Evolutionary conservation across 1,140 invertebrate species (phyloP).

Genomic region (Drosophila sp.): DNA sequence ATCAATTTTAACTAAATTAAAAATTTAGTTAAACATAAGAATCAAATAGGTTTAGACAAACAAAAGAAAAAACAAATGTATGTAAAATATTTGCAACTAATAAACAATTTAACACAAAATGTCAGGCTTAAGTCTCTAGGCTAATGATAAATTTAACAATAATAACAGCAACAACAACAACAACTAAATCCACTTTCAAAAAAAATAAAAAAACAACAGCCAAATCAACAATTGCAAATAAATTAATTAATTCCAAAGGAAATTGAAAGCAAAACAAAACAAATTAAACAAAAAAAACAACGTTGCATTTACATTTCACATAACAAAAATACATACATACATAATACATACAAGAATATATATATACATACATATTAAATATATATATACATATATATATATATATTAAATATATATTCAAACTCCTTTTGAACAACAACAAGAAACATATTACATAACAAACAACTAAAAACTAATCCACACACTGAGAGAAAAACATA

Average conservation of each 20-base stretch:
- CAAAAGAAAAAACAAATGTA: slow-evolving; percentile 45
- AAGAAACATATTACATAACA: slow-evolving; percentile 56
- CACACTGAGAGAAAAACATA: slow-evolving; percentile 33
- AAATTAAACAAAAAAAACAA: slow-evolving; percentile 33
- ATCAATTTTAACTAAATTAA: slow-evolving; percentile 73
- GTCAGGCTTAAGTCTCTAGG: background rate
- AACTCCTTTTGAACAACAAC: slow-evolving; percentile 57
- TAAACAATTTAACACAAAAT: slow-evolving; percentile 9
- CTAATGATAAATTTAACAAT: slow-evolving; percentile 67
- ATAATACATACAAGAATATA: slow-evolving; percentile 44
- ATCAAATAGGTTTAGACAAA: slow-evolving; percentile 46
- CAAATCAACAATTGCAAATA: slow-evolving; percentile 48
- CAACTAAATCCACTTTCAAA: slow-evolving; percentile 32
- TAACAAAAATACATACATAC: slow-evolving; percentile 57
- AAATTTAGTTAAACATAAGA: slow-evolving; percentile 70
- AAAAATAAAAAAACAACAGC: slow-evolving; percentile 32
- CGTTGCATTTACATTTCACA: slow-evolving; percentile 76
- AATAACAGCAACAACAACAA: slow-evolving; percentile 34
- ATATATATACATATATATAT: slow-evolving; percentile 43
- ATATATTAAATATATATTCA: slow-evolving; percentile 61
- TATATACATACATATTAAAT: slow-evolving; percentile 35
- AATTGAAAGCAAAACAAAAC: slow-evolving; percentile 60
- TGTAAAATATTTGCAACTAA: slow-evolving; percentile 77
- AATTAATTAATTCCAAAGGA: slow-evolving; percentile 57
- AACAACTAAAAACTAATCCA: slow-evolving; percentile 27